Conservation (phyloP, 2,113 vertebrate genomes). For the Rutilus rutilus region DNA sequence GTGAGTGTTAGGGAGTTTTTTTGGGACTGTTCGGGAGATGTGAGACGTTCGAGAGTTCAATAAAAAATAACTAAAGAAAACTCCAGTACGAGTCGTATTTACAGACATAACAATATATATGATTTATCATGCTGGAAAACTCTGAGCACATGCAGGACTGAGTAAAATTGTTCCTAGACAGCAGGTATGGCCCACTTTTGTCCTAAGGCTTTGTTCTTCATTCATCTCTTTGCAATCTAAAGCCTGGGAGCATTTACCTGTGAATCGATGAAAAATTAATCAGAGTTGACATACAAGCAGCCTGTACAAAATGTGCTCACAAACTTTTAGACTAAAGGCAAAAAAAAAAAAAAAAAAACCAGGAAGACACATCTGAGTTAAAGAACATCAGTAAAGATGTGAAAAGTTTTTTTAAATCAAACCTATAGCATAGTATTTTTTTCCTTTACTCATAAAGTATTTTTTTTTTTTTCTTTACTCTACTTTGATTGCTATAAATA, state of each 20-base stretch:
- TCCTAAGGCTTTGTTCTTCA: background rate
- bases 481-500: too few relatives aligned
- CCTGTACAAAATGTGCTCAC: constrained; percentile 4
- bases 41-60: too few relatives aligned
- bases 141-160: background rate
- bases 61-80: too few relatives aligned
- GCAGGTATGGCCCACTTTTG: constrained; percentile 66
- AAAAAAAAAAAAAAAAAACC: too few relatives aligned
- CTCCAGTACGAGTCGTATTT: too few relatives aligned
- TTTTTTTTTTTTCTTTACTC: background rate
- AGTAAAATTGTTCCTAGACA: constrained; percentile 31
- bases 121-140: background rate
- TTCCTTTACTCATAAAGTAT: too few relatives aligned
- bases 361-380: background rate
- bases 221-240: constrained; percentile 29
- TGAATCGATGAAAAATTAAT: constrained; percentile 66
- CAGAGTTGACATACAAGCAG: constrained; percentile 60
- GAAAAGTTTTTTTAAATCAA: background rate
- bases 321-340: background rate
- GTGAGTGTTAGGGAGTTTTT: too few relatives aligned
- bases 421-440: background rate
- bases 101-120: too few relatives aligned
- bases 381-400: constrained; percentile 5
- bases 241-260: constrained; percentile 62
- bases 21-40: too few relatives aligned